These are phyloP conservation scores for Rana temporaria DNA, from an alignment of 2,113 vertebrate genomes.

Conservation along the genomic window DNA sequence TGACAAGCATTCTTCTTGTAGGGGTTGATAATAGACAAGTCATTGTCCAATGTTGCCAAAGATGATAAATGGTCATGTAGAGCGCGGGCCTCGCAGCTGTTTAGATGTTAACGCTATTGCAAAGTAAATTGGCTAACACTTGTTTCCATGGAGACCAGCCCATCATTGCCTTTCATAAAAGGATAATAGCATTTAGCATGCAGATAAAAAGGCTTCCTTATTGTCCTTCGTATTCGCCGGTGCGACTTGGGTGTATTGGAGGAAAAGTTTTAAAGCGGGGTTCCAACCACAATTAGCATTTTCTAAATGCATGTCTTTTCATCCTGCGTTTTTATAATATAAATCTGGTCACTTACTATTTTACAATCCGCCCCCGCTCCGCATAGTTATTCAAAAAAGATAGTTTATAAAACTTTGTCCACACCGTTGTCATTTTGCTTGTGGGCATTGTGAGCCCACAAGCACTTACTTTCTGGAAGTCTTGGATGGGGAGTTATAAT, in stretches of 20 bases:
- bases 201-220: conserved; percentile 37
- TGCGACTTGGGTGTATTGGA: conserved; percentile 1
- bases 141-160: conserved; percentile 64
- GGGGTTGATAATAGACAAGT: neutral
- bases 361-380: no score
- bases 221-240: conserved; percentile 61
- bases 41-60: conserved; percentile 45
- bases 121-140: conserved; percentile 51
- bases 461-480: no score
- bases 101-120: conserved; percentile 33
- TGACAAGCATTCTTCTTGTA: conserved; percentile 15
- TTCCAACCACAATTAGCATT: no score
- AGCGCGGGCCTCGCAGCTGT: conserved; percentile 51
- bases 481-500: no score
- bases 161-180: conserved; percentile 57
- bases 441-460: no score
- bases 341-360: no score
- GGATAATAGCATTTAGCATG: conserved; percentile 42
- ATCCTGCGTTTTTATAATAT: no score
- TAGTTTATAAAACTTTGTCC: no score
- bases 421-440: no score
- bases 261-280: conserved; percentile 17
- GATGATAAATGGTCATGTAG: conserved; percentile 54
- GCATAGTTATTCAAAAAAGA: no score
- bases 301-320: no score